phyloP scores from a whole-genome alignment of 2,113 vertebrate species.

The Scopus umbretta region DNA sequence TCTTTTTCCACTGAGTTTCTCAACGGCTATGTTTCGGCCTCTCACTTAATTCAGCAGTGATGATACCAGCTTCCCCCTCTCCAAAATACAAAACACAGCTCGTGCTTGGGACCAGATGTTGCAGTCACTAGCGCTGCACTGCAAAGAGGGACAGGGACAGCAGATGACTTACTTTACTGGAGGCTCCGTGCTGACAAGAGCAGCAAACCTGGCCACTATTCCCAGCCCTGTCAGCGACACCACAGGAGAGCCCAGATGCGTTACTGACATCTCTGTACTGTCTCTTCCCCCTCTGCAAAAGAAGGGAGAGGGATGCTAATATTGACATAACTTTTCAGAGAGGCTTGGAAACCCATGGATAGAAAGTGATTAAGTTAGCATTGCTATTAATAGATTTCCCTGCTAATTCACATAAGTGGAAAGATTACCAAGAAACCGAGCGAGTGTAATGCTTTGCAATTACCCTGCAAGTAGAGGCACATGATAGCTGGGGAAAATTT shows the following conservation, averaged over 20 bases:
- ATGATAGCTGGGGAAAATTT: neutral
- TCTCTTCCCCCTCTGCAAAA: neutral
- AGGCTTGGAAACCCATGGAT: neutral
- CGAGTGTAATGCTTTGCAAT: neutral
- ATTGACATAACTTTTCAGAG: neutral
- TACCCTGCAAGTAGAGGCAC: neutral
- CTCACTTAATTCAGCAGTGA: neutral
- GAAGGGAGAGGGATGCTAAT: neutral
- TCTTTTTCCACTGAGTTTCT: neutral
- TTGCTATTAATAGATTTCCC: neutral
- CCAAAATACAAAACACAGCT: neutral
- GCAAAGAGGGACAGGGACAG: neutral
- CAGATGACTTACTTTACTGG: neutral
- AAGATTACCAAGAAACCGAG: neutral
- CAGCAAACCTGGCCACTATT: neutral
- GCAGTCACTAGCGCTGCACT: fast-evolving
- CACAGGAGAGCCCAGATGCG: neutral
- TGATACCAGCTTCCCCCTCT: too few species aligned
- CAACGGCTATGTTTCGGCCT: neutral
- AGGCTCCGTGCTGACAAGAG: neutral
- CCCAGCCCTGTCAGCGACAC: neutral
- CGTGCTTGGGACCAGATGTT: fast-evolving
- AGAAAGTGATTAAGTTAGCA: neutral
- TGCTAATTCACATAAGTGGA: neutral
- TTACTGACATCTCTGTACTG: neutral